These are phyloP conservation scores for Nesometra sesokonis DNA, from an alignment of 35 echinoderm and acorn worm species.

Conservation along the genomic window DNA sequence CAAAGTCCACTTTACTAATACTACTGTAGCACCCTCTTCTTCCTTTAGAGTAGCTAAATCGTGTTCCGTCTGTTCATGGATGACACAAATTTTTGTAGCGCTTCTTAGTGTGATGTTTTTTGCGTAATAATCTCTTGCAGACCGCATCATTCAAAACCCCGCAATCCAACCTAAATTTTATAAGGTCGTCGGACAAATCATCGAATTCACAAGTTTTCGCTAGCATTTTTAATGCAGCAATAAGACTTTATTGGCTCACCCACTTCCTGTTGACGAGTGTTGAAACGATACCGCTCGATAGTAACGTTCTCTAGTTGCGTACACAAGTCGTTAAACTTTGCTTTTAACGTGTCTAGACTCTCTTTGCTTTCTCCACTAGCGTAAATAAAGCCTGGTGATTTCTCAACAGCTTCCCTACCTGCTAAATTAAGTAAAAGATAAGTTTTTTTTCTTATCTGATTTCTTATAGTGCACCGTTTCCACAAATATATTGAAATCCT, in stretches of 20 bases:
- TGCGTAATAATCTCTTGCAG: too few relatives aligned
- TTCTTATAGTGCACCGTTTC: conserved; percentile 5
- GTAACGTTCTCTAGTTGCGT: neutral
- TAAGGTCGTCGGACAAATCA: too few relatives aligned
- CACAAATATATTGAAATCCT: conserved; percentile 18
- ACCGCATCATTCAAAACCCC: too few relatives aligned
- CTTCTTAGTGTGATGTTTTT: too few relatives aligned
- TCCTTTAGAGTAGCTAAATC: too few relatives aligned
- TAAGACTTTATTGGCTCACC: neutral
- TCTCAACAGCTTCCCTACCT: conserved; percentile 20
- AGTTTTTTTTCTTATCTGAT: conserved; percentile 16
- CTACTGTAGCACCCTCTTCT: too few relatives aligned
- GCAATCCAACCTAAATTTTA: too few relatives aligned
- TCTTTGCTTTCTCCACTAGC: conserved; percentile 2
- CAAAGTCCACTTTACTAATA: too few relatives aligned
- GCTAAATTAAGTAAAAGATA: conserved; percentile 18
- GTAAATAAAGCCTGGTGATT: conserved; percentile 9
- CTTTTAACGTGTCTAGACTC: neutral
- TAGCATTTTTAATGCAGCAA: neutral
- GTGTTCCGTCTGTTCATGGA: too few relatives aligned
- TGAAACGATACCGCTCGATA: conserved; percentile 8
- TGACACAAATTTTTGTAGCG: too few relatives aligned
- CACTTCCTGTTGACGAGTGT: neutral
- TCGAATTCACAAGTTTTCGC: too few relatives aligned
- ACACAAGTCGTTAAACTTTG: neutral